A percentile compares a stretch with the other conserved stretches of the same genome.
Conservation (phyloP, 2,113 vertebrate species). For the rat (Rattus norvegicus) region GRCr8 NC_086022.1:164421501-164422000, state of each 20-base stretch:
- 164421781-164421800: conserved; percentile 90
- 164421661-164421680: conserved; percentile 90
- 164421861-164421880: not conserved
- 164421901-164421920: not conserved
- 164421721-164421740: conserved; percentile 92
- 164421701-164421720: conserved; percentile 91
- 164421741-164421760: conserved; percentile 92
- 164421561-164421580: not conserved
- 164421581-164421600: not conserved
- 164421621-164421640: not conserved
- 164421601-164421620: not conserved
- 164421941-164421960: too few species aligned
- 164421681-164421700: conserved; percentile 88
- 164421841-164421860: not conserved
- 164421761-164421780: conserved; percentile 92
- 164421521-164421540: not conserved
- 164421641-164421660: conserved; percentile 85
- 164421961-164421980: too few species aligned
- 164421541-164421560: not conserved
- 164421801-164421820: not conserved
- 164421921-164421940: not conserved
- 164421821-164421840: not conserved
- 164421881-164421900: too few species aligned
- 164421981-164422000: not conserved
- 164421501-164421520: not conserved